Evolutionary conservation across 2,888 invertebrate species (phyloP).

Genomic region (Ophioninae sp.): DNA sequence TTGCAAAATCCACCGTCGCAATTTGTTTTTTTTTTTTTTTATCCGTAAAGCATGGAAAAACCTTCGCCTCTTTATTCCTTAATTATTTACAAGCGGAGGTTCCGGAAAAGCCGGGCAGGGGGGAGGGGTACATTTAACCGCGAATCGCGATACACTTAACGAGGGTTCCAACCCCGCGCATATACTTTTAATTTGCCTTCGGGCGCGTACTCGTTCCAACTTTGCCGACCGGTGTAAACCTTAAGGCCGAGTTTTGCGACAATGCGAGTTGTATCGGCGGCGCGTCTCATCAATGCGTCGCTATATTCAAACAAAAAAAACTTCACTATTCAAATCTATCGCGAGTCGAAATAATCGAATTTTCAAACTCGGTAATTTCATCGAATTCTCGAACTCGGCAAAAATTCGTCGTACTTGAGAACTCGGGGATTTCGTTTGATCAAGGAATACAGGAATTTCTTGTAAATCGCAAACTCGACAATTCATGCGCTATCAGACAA

Average conservation of each 20-base stretch:
- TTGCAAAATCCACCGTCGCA: neutral
- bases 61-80: neutral
- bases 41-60: neutral
- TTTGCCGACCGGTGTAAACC: neutral
- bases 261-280: neutral
- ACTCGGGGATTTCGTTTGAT: too few relatives aligned
- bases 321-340: neutral
- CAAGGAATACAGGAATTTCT: too few relatives aligned
- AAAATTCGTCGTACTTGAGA: too few relatives aligned
- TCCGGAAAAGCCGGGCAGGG: neutral
- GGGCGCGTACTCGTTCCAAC: neutral
- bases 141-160: neutral
- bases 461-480: too few relatives aligned
- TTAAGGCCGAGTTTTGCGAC: neutral
- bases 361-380: neutral
- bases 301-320: neutral
- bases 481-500: too few relatives aligned
- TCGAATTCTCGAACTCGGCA: neutral
- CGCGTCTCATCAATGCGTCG: neutral
- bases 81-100: neutral
- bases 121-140: neutral
- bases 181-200: slow-evolving; percentile 19
- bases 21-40: too few relatives aligned
- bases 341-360: neutral
- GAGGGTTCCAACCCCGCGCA: neutral